These are phyloP conservation scores for Porphyrio hochstetteri DNA, from an alignment of 2,113 vertebrate species.

Conservation along the genomic window DNA sequence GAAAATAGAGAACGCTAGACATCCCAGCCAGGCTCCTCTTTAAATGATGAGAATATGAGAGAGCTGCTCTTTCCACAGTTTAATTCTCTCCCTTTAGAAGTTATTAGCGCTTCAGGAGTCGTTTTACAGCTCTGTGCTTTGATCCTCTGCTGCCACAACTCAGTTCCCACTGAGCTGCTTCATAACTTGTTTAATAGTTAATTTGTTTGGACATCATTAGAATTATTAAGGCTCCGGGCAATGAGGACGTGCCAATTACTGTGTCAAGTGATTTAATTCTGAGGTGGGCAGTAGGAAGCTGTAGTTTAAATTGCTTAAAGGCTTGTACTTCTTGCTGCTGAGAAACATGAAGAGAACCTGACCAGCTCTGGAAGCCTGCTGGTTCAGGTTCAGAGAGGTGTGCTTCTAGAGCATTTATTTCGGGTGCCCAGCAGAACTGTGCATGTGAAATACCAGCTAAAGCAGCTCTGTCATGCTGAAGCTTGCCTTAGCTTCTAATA, in stretches of 20 bases:
- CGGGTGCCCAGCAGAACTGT: neutral
- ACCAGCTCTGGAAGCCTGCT: neutral
- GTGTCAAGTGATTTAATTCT: neutral
- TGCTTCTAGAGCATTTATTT: neutral
- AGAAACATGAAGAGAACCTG: fast-evolving
- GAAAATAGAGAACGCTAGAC: neutral
- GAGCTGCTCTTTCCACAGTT: neutral
- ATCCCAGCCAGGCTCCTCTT: neutral
- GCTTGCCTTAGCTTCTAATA: neutral
- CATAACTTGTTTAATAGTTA: neutral
- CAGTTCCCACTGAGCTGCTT: neutral
- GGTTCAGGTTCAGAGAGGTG: neutral
- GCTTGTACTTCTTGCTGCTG: neutral
- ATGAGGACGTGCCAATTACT: neutral
- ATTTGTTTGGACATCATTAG: slow-evolving; percentile 23
- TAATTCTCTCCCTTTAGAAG: neutral
- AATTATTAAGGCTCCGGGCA: neutral
- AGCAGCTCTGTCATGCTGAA: neutral
- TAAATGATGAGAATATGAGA: neutral
- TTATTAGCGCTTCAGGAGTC: neutral
- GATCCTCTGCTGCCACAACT: neutral
- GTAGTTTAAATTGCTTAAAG: neutral
- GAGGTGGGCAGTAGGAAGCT: neutral
- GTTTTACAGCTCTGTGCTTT: neutral
- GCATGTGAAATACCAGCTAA: neutral